Percentiles rank a stretch among this genome's conserved stretches.
Conservation (phyloP, 2,888 invertebrate genomes). For the Doris montereyensis region DNA sequence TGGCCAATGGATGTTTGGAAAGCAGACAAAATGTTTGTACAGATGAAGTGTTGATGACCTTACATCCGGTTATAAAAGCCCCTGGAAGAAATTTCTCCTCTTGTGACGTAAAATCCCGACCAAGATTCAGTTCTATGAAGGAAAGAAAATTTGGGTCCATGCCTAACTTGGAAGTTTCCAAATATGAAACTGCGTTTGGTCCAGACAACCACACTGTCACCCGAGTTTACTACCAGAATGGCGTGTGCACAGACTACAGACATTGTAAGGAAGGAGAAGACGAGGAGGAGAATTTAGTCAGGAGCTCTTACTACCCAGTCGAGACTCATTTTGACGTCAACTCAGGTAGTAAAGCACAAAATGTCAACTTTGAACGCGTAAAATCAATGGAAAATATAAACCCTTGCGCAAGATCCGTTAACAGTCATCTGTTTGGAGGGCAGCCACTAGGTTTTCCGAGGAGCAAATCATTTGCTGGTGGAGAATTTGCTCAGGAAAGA, state of each 20-base stretch:
- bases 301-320: slow-evolving; percentile 48
- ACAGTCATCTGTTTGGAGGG: too few species aligned
- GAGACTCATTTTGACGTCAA: slow-evolving; percentile 58
- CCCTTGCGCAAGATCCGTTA: too few species aligned
- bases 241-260: slow-evolving; percentile 58
- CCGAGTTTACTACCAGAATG: slow-evolving; percentile 60
- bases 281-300: slow-evolving; percentile 44
- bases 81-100: too few species aligned
- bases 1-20: background rate
- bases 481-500: too few species aligned
- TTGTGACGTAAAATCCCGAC: too few species aligned
- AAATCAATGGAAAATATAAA: slow-evolving; percentile 38
- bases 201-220: slow-evolving; percentile 66
- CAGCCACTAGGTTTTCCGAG: background rate
- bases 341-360: background rate
- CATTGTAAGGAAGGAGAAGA: slow-evolving; percentile 50
- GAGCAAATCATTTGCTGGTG: background rate
- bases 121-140: too few species aligned
- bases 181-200: slow-evolving; percentile 66
- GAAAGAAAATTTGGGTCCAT: slow-evolving; percentile 46
- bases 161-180: slow-evolving; percentile 52
- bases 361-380: slow-evolving; percentile 45
- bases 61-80: too few species aligned
- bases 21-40: background rate
- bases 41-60: background rate